phyloP scores from a whole-genome alignment of 2,113 vertebrate genomes.

The Pristiophorus japonicus region DNA sequence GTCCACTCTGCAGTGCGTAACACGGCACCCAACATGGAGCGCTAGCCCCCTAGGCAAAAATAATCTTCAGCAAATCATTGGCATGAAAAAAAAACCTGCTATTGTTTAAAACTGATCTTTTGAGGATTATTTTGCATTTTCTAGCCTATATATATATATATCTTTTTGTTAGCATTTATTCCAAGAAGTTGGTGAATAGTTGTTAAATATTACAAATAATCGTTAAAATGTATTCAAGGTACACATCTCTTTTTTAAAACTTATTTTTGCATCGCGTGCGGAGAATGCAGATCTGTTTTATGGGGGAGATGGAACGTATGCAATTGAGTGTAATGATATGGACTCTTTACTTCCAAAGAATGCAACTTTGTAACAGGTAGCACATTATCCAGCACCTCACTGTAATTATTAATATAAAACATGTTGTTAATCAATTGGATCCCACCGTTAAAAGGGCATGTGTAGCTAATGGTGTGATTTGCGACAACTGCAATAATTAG shows the following conservation, averaged over 20 bases:
- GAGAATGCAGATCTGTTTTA: too few species aligned
- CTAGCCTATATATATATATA: background rate
- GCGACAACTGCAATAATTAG: background rate
- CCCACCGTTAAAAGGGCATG: background rate
- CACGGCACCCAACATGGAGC: background rate
- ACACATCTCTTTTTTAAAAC: background rate
- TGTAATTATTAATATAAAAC: background rate
- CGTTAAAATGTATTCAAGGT: background rate
- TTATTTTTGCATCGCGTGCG: background rate
- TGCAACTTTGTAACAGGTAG: background rate
- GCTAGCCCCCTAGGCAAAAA: background rate
- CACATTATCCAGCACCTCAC: background rate
- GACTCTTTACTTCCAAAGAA: background rate
- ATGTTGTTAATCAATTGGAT: too few species aligned
- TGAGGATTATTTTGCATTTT: too few species aligned
- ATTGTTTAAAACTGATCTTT: background rate
- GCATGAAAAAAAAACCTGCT: background rate
- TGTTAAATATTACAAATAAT: background rate
- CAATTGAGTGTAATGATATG: background rate
- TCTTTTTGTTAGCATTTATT: too few species aligned
- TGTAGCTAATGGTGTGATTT: background rate
- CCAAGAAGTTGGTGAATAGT: too few species aligned
- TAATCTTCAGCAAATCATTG: background rate
- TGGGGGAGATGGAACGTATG: background rate
- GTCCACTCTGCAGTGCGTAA: constrained; percentile 4